phyloP scores from a whole-genome alignment of 2,797 vertebrate genomes.

The Catharus ustulatus region DNA sequence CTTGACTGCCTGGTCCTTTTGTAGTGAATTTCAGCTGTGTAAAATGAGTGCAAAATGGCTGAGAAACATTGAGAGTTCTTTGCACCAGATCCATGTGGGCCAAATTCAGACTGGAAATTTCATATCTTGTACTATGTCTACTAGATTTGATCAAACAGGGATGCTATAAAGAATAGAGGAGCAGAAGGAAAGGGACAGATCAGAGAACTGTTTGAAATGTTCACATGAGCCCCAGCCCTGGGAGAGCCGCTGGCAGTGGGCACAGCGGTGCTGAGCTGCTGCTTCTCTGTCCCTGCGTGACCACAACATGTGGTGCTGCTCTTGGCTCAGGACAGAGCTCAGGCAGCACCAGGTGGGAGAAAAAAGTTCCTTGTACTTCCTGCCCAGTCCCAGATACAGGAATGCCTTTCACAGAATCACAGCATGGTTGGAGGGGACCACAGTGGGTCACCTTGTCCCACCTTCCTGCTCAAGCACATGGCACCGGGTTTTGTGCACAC shows the following conservation, averaged over 20 bases:
- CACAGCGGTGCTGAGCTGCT: not conserved
- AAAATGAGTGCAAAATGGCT: conserved; percentile 30
- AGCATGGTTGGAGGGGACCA: not conserved
- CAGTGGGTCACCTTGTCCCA: not conserved
- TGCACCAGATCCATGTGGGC: not conserved
- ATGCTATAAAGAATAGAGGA: not conserved
- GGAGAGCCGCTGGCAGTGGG: rapidly evolving
- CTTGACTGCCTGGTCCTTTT: conserved; percentile 25
- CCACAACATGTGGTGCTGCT: not conserved
- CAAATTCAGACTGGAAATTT: not conserved
- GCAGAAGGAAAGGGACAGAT: not conserved
- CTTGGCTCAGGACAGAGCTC: not conserved
- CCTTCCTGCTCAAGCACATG: not conserved
- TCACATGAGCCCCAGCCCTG: not conserved
- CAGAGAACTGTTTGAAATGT: not conserved
- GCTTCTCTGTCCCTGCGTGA: not conserved
- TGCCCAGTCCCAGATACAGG: not conserved
- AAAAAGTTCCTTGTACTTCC: not conserved
- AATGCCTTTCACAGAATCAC: not conserved
- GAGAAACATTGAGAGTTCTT: conserved; percentile 9
- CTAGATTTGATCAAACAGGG: not conserved
- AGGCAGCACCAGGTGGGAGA: not conserved
- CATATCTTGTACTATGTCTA: not conserved
- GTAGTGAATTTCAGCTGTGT: conserved; percentile 22
- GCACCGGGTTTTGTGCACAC: not conserved